Conservation (phyloP, 2,888 invertebrate species). For the Rhyacophila evoluta region DNA sequence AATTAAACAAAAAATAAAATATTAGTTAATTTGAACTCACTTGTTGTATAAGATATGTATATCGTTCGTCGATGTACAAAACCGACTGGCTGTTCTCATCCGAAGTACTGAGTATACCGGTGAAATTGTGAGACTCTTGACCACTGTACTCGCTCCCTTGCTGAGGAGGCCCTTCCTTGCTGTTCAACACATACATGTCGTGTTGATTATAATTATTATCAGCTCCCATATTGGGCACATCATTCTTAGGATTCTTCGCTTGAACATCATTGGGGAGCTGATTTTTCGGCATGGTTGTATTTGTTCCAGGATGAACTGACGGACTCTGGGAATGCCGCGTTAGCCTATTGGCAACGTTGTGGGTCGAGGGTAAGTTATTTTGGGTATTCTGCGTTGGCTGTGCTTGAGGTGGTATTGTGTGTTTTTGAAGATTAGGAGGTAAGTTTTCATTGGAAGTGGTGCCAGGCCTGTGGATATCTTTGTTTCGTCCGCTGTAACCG, state of each 20-base stretch:
- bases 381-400: background rate
- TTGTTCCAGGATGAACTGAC: background rate
- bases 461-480: conserved; percentile 42
- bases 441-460: background rate
- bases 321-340: background rate
- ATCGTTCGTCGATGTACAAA: conserved; percentile 52
- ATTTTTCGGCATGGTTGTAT: background rate
- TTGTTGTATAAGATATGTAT: conserved; percentile 47
- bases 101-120: conserved; percentile 33
- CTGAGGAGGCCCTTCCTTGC: conserved; percentile 27
- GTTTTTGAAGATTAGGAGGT: background rate
- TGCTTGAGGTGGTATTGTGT: background rate
- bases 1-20: too few relatives aligned
- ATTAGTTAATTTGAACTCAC: too few relatives aligned
- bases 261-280: background rate
- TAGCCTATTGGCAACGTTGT: background rate
- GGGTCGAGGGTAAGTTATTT: background rate
- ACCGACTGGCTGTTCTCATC: conserved; percentile 54
- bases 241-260: background rate
- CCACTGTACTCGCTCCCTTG: conserved; percentile 8
- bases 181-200: conserved; percentile 29
- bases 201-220: background rate
- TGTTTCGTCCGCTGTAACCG: conserved; percentile 50
- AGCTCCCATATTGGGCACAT: background rate
- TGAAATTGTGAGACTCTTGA: conserved; percentile 23